A percentile compares a stretch with the other conserved stretches of the same genome.
Evolutionary conservation across 2,113 vertebrate species (phyloP).

Genomic region (Brachyistius frenatus): DNA sequence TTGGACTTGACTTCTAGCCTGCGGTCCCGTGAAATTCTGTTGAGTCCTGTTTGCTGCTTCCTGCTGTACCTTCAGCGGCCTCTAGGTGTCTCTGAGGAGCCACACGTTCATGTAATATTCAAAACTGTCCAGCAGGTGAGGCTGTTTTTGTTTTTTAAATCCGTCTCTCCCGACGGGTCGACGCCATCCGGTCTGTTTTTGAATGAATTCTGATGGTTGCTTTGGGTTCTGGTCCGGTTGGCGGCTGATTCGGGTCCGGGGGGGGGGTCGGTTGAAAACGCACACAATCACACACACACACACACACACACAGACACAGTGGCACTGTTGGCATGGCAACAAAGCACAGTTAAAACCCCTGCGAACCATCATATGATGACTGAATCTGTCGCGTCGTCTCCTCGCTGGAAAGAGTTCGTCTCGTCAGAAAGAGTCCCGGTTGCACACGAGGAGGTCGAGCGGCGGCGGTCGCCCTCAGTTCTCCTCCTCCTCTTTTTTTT

Average conservation of each 20-base stretch:
- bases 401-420: constrained; percentile 13
- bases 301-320: constrained; percentile 47
- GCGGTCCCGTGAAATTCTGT: too few relatives aligned
- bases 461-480: background rate
- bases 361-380: constrained; percentile 33
- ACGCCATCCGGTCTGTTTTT: too few relatives aligned
- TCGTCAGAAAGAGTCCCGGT: constrained; percentile 36
- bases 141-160: background rate
- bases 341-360: constrained; percentile 60
- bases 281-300: constrained; percentile 31
- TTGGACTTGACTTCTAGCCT: background rate
- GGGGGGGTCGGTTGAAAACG: background rate
- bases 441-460: constrained; percentile 10
- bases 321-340: constrained; percentile 79
- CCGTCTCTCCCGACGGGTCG: too few relatives aligned
- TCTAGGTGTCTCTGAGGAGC: background rate
- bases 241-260: background rate
- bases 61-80: background rate
- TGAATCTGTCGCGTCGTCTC: constrained; percentile 20
- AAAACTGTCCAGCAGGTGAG: constrained; percentile 19
- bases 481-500: background rate
- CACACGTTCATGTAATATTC: background rate
- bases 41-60: background rate
- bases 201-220: background rate
- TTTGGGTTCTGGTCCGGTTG: background rate